These are phyloP conservation scores for Aplocera efformata DNA, from an alignment of 2,888 invertebrate species.

Conservation along the genomic window DNA sequence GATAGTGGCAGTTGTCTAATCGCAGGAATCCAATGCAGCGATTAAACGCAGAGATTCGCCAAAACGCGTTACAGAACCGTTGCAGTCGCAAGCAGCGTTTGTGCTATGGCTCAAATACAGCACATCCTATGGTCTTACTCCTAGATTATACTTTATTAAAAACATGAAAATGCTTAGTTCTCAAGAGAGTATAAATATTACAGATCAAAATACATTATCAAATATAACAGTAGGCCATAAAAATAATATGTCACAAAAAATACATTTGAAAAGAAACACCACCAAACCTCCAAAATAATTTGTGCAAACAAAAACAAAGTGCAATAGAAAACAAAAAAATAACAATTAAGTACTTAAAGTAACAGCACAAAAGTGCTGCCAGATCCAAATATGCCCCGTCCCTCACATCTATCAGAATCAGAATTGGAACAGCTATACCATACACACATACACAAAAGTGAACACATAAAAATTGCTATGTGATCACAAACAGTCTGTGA, in stretches of 20 bases:
- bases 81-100: too few species aligned
- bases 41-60: too few species aligned
- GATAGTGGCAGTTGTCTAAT: too few species aligned
- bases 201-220: constrained; percentile 24
- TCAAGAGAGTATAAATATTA: constrained; percentile 20
- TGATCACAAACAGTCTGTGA: constrained; percentile 36
- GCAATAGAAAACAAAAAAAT: constrained; percentile 39
- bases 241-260: constrained; percentile 23
- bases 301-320: constrained; percentile 48
- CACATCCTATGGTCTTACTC: constrained; percentile 28
- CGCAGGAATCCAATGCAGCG: too few species aligned
- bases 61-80: too few species aligned
- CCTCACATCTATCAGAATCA: constrained; percentile 18
- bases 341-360: constrained; percentile 40
- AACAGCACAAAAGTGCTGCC: constrained; percentile 19
- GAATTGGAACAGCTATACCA: constrained; percentile 24
- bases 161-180: constrained; percentile 30
- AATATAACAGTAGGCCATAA: constrained; percentile 40
- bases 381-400: constrained; percentile 11
- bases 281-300: constrained; percentile 35
- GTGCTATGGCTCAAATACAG: constrained; percentile 1
- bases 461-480: constrained; percentile 48
- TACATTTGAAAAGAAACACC: constrained; percentile 31
- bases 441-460: constrained; percentile 41
- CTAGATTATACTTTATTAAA: constrained; percentile 29